These are phyloP conservation scores for Rhamphomyia laevipes DNA, from an alignment of 2,888 invertebrate species.

Conservation along the genomic window DNA sequence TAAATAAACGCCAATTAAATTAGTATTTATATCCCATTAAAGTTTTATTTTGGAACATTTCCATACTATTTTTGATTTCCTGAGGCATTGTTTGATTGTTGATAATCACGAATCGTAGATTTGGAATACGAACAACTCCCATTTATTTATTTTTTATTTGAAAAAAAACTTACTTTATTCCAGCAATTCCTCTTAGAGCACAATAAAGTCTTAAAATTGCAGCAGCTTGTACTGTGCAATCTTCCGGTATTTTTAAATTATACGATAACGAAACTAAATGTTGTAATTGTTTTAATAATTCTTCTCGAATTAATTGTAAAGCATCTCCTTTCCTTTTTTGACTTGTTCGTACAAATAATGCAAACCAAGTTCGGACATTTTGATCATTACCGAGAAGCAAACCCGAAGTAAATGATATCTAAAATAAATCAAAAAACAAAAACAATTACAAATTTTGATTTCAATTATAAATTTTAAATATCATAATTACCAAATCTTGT, in stretches of 20 bases:
- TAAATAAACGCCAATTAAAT: too few relatives aligned
- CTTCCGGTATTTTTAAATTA: constrained; percentile 48
- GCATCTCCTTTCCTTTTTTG: constrained; percentile 57
- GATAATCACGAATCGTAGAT: too few relatives aligned
- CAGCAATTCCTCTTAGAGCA: constrained; percentile 83
- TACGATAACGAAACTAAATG: constrained; percentile 50
- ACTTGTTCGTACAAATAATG: constrained; percentile 70
- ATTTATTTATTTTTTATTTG: too few relatives aligned
- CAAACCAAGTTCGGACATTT: constrained; percentile 84
- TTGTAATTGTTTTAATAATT: constrained; percentile 60
- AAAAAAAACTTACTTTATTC: constrained; percentile 57
- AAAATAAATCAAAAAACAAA: too few relatives aligned
- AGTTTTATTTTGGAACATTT: too few relatives aligned
- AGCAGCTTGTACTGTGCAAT: constrained; percentile 72
- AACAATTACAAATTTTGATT: background rate
- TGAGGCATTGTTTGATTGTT: too few relatives aligned
- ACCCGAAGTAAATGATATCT: constrained; percentile 79
- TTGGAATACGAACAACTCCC: too few relatives aligned
- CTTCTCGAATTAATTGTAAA: constrained; percentile 51
- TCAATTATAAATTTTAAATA: background rate
- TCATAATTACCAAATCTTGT: constrained; percentile 43
- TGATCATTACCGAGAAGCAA: constrained; percentile 82
- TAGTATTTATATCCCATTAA: too few relatives aligned
- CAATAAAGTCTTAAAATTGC: constrained; percentile 82
- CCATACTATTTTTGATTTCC: too few relatives aligned